phyloP scores from a whole-genome alignment of 2,888 invertebrate genomes.

The Luperina nickerlii region DNA sequence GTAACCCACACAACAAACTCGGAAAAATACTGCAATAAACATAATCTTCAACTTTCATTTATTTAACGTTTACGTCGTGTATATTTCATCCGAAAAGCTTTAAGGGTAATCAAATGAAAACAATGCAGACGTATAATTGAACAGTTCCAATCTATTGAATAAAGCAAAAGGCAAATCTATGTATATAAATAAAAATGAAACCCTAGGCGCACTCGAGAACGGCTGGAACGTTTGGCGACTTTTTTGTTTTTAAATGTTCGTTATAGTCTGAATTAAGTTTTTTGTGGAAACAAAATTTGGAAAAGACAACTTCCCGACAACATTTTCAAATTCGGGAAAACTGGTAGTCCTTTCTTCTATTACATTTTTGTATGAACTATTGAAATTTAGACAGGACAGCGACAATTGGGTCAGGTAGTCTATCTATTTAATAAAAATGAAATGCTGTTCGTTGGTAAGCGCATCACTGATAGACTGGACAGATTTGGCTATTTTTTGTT shows the following conservation, averaged over 20 bases:
- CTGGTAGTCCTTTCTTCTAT: not conserved
- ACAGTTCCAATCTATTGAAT: constrained; percentile 32
- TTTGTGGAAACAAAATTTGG: not conserved
- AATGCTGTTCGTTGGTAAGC: not conserved
- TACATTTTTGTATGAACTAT: not conserved
- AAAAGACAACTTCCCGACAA: not conserved
- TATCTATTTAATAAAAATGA: not conserved
- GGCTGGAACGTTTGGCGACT: not conserved
- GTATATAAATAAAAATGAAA: not conserved
- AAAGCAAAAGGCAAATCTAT: not conserved
- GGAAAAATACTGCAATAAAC: constrained; percentile 23
- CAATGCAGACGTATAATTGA: constrained; percentile 40
- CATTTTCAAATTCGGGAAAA: not conserved
- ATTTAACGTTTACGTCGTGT: constrained; percentile 18
- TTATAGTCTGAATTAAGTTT: not conserved
- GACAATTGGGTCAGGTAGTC: not conserved
- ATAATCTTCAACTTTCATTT: constrained; percentile 25
- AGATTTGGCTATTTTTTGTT: not conserved
- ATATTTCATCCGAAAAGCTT: constrained; percentile 42
- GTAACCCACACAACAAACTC: not conserved
- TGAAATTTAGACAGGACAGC: not conserved
- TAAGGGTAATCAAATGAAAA: constrained; percentile 45
- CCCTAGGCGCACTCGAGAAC: not conserved
- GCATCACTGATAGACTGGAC: not conserved
- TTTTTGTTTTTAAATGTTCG: not conserved